Evolutionary conservation across 2,888 invertebrate genomes (phyloP).

Genomic region (Leucoma salicis): DNA sequence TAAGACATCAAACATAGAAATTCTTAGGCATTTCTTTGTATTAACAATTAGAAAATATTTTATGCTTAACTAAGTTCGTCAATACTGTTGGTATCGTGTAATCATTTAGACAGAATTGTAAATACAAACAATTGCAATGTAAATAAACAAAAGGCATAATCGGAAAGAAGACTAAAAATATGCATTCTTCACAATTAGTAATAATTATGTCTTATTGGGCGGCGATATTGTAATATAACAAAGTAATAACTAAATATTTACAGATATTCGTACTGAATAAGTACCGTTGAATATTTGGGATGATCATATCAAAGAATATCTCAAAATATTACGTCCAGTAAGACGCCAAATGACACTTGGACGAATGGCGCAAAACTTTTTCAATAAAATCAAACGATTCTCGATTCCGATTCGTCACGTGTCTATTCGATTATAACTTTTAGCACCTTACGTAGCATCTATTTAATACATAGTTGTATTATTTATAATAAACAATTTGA

Average conservation of each 20-base stretch:
- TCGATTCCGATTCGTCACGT: slow-evolving; percentile 32
- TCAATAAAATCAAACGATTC: slow-evolving; percentile 23
- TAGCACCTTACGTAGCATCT: slow-evolving; percentile 56
- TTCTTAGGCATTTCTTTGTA: slow-evolving; percentile 21
- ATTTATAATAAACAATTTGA: slow-evolving; percentile 63
- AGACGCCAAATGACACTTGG: slow-evolving; percentile 24
- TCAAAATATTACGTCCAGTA: slow-evolving; percentile 29
- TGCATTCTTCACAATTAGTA: slow-evolving; percentile 35
- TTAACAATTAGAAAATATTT: slow-evolving; percentile 19
- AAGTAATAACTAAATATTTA: slow-evolving; percentile 22
- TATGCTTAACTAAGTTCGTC: slow-evolving; percentile 29
- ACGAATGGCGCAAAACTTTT: slow-evolving; percentile 27
- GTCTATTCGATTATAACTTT: slow-evolving; percentile 42
- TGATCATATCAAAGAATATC: slow-evolving; percentile 5
- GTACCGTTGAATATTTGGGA: slow-evolving; percentile 4
- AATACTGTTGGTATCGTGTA: slow-evolving; percentile 27
- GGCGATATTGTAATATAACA: slow-evolving; percentile 31
- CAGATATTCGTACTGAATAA: slow-evolving; percentile 20
- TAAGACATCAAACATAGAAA: slow-evolving; percentile 23
- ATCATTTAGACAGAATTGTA: slow-evolving; percentile 32
- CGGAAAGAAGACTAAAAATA: slow-evolving; percentile 58
- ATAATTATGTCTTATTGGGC: slow-evolving; percentile 43
- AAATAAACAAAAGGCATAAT: slow-evolving; percentile 57
- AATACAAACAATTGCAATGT: slow-evolving; percentile 55
- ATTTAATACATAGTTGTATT: slow-evolving; percentile 54